Evolutionary conservation across 2,113 vertebrate species (phyloP).

Genomic region (Pluvianellus socialis): DNA sequence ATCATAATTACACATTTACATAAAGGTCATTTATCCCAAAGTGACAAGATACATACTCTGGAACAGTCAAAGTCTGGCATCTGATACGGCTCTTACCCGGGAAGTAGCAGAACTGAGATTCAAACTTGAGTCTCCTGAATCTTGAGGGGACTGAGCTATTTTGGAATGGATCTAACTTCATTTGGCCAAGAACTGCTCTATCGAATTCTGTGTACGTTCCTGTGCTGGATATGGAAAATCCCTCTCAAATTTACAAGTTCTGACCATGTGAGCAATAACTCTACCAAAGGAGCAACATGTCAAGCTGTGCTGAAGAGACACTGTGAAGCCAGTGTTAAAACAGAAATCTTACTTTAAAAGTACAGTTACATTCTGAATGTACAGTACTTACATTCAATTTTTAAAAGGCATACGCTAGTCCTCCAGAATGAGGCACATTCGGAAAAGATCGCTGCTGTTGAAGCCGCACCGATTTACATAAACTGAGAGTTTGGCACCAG

Average conservation of each 20-base stretch:
- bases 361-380: no score
- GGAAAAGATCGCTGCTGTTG: neutral
- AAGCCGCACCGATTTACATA: neutral
- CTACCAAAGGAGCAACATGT: neutral
- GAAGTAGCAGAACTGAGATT: neutral
- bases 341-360: neutral
- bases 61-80: neutral
- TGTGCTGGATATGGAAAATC: neutral
- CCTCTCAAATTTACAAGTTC: neutral
- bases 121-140: neutral
- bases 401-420: accelerated
- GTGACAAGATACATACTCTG: neutral
- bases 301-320: neutral
- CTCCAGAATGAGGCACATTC: neutral
- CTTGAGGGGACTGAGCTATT: neutral
- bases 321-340: neutral
- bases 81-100: neutral
- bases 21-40: neutral
- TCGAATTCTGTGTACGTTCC: neutral
- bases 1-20: neutral
- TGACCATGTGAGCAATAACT: neutral
- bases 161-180: neutral
- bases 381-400: neutral
- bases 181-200: neutral
- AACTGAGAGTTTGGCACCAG: neutral